Evolutionary conservation across 2,113 vertebrate species (phyloP), one percentile per base, ranked within the genome.

Genomic region (Aspidoscelis tigris): DNA sequence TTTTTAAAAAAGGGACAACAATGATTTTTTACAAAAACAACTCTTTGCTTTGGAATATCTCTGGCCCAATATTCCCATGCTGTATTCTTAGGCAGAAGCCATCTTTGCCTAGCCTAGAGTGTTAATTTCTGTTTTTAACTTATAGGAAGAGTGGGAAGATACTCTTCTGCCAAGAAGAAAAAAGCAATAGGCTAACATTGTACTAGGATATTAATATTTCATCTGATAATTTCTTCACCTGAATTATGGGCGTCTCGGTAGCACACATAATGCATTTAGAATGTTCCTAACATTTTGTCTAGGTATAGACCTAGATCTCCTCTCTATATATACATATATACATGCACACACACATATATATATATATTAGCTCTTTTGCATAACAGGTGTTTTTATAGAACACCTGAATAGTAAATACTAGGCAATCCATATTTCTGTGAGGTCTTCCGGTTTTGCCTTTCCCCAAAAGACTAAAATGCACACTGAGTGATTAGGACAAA

Each of bases 281-380:
- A 33, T 58, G 73, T 64, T 12, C 7, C 16, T 79, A 61, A 72
- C 43, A 65, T 84, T 84, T 84, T 73, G 64, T 55, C n/a, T 20
- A 21, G 39, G 43, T 64, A 14, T 7, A 21, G 61, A 18, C 47
- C 18, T 26, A 74, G n/a, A 43, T 74, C 72, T 74, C 39, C 39
- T 47, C 41, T 47, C 1, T 33, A 33, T 33, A 33, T 33, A 33
- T 33, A 33, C 33, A 33, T 33, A 1, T 33, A 33, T 33, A 33
- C 33, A 1, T 33, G 33, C 33, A 33, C 33, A 33, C 33, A 33
- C 33, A 1, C 33, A 33, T 1, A 33, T 33, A 33, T 11, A 70
- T 9, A 55, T 7, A 75, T 18, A 14, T 24, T 33, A 6, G 5
- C 3, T 11, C 1, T 3, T 61, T 10, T 26, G 20, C 20, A 2